Evolutionary conservation across 2,797 vertebrate genomes (phyloP).

Genomic region (Sternotherus odoratus): DNA sequence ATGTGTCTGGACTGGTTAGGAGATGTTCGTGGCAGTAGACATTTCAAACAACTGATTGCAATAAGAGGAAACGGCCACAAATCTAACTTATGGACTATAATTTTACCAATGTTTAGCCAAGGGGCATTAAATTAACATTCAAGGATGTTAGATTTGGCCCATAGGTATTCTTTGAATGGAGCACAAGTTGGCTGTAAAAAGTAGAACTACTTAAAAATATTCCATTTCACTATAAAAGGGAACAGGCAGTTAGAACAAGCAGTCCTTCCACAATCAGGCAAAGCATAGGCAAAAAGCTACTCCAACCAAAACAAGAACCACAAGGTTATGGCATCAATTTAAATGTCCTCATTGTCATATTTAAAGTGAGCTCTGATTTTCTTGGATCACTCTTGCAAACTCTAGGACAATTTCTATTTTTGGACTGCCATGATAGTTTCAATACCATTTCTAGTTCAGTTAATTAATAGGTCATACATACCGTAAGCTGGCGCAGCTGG

Average conservation of each 20-base stretch:
- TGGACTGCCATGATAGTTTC: conserved; percentile 58
- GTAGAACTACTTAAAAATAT: conserved; percentile 76
- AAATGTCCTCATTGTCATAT: conserved; percentile 69
- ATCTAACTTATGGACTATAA: conserved; percentile 29
- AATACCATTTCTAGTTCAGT: neutral
- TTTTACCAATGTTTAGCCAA: conserved; percentile 8
- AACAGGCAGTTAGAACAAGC: conserved; percentile 88
- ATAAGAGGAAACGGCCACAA: conserved; percentile 58
- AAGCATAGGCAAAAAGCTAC: conserved; percentile 87
- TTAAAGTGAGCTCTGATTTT: conserved; percentile 65
- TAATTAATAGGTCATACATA: conserved; percentile 83
- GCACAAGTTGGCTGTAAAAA: conserved; percentile 83
- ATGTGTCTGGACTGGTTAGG: neutral
- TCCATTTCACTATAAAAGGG: conserved; percentile 76
- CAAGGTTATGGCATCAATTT: conserved; percentile 85
- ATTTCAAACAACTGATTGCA: neutral
- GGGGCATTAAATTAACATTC: conserved; percentile 5
- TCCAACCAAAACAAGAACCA: conserved; percentile 89
- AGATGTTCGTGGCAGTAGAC: neutral
- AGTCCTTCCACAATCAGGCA: conserved; percentile 85
- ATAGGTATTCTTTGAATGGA: conserved; percentile 89
- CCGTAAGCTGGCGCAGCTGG: conserved; percentile 96
- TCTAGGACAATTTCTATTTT: conserved; percentile 63
- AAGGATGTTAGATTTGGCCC: conserved; percentile 75
- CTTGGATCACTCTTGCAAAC: conserved; percentile 65